Evolutionary conservation across 2,113 vertebrate species (phyloP).

Genomic region (Tenebrosternarchus preto): DNA sequence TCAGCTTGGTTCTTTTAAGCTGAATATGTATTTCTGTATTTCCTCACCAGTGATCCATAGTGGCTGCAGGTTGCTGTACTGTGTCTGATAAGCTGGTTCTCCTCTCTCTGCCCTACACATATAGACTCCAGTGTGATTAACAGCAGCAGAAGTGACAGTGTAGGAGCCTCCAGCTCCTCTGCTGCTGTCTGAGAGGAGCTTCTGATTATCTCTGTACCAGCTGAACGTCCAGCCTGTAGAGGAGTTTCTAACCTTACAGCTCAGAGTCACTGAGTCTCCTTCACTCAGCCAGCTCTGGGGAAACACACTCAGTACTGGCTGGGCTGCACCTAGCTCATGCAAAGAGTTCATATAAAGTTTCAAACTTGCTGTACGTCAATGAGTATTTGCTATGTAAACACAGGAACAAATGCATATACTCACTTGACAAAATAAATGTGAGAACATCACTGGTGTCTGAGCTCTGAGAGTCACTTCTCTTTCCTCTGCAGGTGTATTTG

Average conservation of each 20-base stretch:
- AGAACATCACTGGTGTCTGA: neutral
- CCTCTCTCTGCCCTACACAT: conserved; percentile 44
- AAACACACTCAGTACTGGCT: conserved; percentile 26
- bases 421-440: neutral
- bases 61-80: conserved; percentile 26
- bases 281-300: conserved; percentile 39
- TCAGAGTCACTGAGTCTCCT: conserved; percentile 42
- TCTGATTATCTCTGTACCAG: conserved; percentile 29
- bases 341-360: too few species aligned
- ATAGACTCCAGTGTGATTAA: conserved; percentile 50
- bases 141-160: conserved; percentile 37
- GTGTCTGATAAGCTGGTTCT: conserved; percentile 40
- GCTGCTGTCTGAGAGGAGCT: conserved; percentile 33
- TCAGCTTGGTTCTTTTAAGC: too few species aligned
- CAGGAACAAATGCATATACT: neutral
- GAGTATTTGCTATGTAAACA: too few species aligned
- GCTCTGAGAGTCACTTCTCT: neutral
- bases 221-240: conserved; percentile 49
- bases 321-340: neutral
- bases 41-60: conserved; percentile 53
- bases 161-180: conserved; percentile 41
- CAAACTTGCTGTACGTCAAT: too few species aligned
- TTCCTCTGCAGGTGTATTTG: neutral
- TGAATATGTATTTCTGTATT: too few species aligned
- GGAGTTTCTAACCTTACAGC: conserved; percentile 32